Base-by-base conservation (phyloP, 2,113 vertebrate species). In the Austrofundulus limnaeus region DNA sequence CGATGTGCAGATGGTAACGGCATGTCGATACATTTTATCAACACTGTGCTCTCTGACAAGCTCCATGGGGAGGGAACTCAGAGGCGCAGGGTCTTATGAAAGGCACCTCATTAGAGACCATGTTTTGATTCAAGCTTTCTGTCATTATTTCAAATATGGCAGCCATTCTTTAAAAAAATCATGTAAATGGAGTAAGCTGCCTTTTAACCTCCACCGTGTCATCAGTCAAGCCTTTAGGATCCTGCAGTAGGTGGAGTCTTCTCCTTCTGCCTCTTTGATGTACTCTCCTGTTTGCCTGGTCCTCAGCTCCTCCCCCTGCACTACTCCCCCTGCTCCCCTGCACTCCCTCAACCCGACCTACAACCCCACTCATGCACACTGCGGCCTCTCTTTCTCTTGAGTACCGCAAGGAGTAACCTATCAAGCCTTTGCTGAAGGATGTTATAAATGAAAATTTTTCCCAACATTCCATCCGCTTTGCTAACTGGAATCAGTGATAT, bases 371-470 rank as follows among this genome's bases (percentile, higher is more conserved):
- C 85, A 90, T 89, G 83, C 83, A 91, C 83, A 86, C 85, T 84
- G 86, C 83, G 73, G 83, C 80, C 87, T 89, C 84, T 91, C 89
- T 91, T 85, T 92, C 83, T 94, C 85, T 91, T 89, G 93, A 96
- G 95, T 94, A 94, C 96, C 95, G 92, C 95, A 97, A 98, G 95
- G 95, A 98, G 97, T 97, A 97, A 99, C 97, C 95, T 98, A 97
- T 94, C 91, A 93, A 97, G 95, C 95, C 96, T 99, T 99, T 98
- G 97, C 94, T 99, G 97, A 93, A 98, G 96, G 97, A 97, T 99
- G 96, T 98, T 99, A 96, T 98, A 99, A 99, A 99, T 99, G 95
- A 94, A 96, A 97, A 98, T 99, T 97, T 89, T 98, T 96, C 92
- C 92, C 92, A 92, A 91, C 80, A 92, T 96, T 97, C 95, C 95